These are phyloP conservation scores for Cyclophora punctaria DNA, from an alignment of 2,888 invertebrate species.

Conservation along the genomic window DNA sequence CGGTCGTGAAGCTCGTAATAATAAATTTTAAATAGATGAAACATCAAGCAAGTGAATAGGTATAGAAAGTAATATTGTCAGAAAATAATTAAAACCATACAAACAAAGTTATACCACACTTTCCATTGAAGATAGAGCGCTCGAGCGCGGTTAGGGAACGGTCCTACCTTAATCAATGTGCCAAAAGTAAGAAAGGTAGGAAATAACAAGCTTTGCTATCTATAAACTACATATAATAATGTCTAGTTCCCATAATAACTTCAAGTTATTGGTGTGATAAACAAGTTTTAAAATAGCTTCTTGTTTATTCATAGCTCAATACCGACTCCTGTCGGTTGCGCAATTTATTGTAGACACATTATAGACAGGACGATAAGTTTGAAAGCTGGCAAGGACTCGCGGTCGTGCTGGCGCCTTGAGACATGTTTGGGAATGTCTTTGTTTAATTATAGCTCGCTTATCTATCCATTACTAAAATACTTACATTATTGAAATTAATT, in stretches of 20 bases:
- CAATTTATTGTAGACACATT: constrained; percentile 6
- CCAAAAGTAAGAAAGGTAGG: background rate
- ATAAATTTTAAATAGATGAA: no score
- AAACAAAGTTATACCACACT: background rate
- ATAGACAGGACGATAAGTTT: constrained; percentile 14
- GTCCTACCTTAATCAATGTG: background rate
- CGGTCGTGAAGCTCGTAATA: no score
- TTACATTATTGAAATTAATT: no score
- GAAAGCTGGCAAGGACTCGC: constrained; percentile 16
- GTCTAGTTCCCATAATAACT: no score
- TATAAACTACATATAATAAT: no score
- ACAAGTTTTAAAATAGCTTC: no score
- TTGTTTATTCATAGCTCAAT: constrained; percentile 1
- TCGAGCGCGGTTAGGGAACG: constrained; percentile 3
- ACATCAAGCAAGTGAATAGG: no score
- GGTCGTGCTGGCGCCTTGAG: constrained; percentile 41
- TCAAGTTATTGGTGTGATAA: no score
- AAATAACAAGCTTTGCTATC: no score
- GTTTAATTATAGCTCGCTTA: constrained; percentile 23
- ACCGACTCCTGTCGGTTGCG: constrained; percentile 2
- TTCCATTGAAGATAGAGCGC: constrained; percentile 26
- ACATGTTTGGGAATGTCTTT: constrained; percentile 34
- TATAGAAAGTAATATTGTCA: no score
- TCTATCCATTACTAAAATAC: constrained; percentile 1
- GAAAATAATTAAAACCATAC: no score